phyloP scores from a whole-genome alignment of 2,888 invertebrate genomes.

The Drosophila atroscutellata region DNA sequence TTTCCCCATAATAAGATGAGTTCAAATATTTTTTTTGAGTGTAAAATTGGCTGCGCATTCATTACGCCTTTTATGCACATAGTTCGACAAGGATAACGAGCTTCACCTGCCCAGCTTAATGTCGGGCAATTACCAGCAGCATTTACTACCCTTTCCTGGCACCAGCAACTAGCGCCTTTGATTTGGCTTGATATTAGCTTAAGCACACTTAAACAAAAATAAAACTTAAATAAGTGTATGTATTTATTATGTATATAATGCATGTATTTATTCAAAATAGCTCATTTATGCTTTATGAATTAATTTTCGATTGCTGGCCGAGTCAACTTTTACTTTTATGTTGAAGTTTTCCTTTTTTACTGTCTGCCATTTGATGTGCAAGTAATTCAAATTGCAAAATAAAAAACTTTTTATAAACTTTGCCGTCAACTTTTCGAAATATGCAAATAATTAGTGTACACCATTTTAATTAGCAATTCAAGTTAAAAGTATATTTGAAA shows the following conservation, averaged over 20 bases:
- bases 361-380: slow-evolving; percentile 16
- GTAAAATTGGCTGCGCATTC: slow-evolving; percentile 29
- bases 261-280: background rate
- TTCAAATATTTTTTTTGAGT: background rate
- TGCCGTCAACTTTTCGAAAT: background rate
- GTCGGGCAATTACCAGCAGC: slow-evolving; percentile 41
- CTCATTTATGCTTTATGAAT: slow-evolving; percentile 9
- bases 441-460: background rate
- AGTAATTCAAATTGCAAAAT: slow-evolving; percentile 27
- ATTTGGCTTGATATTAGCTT: slow-evolving; percentile 7
- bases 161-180: slow-evolving; percentile 17
- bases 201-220: slow-evolving; percentile 1
- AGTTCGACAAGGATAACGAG: slow-evolving; percentile 18
- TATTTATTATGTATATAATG: background rate
- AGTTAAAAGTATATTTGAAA: background rate
- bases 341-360: background rate
- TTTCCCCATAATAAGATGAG: background rate
- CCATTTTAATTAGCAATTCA: background rate
- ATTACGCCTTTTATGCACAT: slow-evolving; percentile 57
- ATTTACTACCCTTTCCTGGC: slow-evolving; percentile 19
- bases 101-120: slow-evolving; percentile 41
- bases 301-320: slow-evolving; percentile 34
- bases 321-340: slow-evolving; percentile 24
- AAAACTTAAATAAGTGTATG: background rate
- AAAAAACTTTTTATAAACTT: background rate